Evolutionary conservation across 1,140 invertebrate genomes (phyloP), one percentile per base, ranked within the genome.

Genomic region (Drosophila bipectinata): DNA sequence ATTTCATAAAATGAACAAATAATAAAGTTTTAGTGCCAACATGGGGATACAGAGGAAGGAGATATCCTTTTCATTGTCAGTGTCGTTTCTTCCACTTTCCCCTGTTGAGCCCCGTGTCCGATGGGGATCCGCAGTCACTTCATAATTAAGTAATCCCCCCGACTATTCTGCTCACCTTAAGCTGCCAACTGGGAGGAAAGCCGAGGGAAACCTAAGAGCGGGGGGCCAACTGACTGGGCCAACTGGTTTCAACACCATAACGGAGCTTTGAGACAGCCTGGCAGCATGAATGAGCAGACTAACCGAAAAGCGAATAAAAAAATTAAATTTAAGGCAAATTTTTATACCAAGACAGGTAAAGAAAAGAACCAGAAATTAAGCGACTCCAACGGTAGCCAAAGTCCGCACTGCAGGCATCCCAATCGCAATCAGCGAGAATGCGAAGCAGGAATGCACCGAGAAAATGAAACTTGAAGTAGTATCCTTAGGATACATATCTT

Each of bases 131-230:
- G 34, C 30, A 72, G 69, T 58, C 57, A 58, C 58, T 82, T 82
- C 83, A 88, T 87, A 85, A 85, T 85, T 85, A 87, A 85, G 82
- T 85, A 85, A 85, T 88, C 82, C 79, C 81, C 82, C 59, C 47
- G 60, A 72, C 80, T 73, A 78, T 62, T 73, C 81, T 58, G 52
- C 59, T 85, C 82, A 82, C 78, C 75, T 85, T 87, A 87, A 85
- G 78, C 82, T 68, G 63, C 37, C 72, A 66, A 66, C 49, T 47
- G 68, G 63, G 71, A 72, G 62, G 41, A 44, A 49, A 15, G 57
- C 55, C 24, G 14, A 21, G 21, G 12, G 30, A 24, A 47, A 7
- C 49, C 49, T 3, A 14, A 44, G 57, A 21, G 21, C 18, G 21
- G 18, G 21, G 18, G 15, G 64, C 18, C 54, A 10, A 34, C 12